phyloP scores from a whole-genome alignment of 2,888 invertebrate genomes.

The Mythimna loreyi region DNA sequence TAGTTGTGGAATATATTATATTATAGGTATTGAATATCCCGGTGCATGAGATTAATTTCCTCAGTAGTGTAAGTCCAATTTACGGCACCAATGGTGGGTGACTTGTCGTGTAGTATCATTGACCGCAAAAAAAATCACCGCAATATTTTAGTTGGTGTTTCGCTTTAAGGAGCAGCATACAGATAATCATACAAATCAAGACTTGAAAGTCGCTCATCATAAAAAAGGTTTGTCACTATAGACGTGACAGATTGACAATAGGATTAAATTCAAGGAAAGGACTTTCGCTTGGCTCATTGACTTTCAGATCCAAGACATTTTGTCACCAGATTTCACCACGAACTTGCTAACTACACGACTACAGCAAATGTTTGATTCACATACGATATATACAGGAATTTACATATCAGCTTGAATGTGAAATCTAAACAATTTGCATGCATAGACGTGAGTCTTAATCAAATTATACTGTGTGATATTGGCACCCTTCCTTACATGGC shows the following conservation, averaged over 20 bases:
- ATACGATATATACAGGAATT: slow-evolving; percentile 29
- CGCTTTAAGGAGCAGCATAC: neutral
- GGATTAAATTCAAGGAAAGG: slow-evolving; percentile 17
- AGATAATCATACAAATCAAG: neutral
- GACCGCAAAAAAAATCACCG: too few relatives aligned
- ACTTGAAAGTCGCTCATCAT: neutral
- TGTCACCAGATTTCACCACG: slow-evolving; percentile 19
- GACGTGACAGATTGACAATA: slow-evolving; percentile 13
- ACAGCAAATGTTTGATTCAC: slow-evolving; percentile 32
- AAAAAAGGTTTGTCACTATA: neutral
- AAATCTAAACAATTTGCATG: slow-evolving; percentile 58
- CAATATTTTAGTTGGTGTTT: neutral
- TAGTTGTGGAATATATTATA: too few relatives aligned
- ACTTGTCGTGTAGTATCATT: too few relatives aligned
- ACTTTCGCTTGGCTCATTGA: slow-evolving; percentile 46
- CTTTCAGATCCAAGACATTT: slow-evolving; percentile 33
- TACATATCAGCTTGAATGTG: slow-evolving; percentile 34
- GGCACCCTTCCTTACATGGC: slow-evolving; percentile 14
- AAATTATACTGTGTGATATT: slow-evolving; percentile 24
- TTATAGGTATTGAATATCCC: too few relatives aligned
- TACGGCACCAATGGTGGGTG: too few relatives aligned
- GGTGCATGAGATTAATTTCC: too few relatives aligned
- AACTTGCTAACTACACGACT: slow-evolving; percentile 34
- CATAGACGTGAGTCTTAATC: slow-evolving; percentile 33
- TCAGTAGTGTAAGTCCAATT: too few relatives aligned